Percentiles rank a stretch among this genome's conserved stretches.
phyloP scores from a whole-genome alignment of 2,797 vertebrate genomes.

The Takifugu ocellatus region DNA sequence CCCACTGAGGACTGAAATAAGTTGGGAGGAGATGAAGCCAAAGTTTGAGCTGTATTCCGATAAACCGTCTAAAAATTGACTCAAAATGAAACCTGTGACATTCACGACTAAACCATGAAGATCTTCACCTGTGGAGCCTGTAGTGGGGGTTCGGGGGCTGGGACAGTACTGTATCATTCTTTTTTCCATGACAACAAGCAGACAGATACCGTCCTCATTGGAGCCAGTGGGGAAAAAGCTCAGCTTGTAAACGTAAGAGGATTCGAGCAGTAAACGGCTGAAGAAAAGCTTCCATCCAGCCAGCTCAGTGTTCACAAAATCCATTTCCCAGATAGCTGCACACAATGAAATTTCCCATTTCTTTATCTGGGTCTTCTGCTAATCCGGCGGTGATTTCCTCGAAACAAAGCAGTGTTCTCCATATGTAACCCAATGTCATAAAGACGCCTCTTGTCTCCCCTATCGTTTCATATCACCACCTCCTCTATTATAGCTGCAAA shows the following conservation, averaged over 20 bases:
- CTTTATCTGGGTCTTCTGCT: slow-evolving; percentile 56
- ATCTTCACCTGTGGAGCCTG: background rate
- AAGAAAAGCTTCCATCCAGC: slow-evolving; percentile 43
- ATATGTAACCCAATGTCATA: slow-evolving; percentile 52
- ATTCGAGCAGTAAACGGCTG: slow-evolving; percentile 37
- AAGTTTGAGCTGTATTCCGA: too few species aligned
- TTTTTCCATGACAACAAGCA: background rate
- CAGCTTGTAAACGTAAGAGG: slow-evolving; percentile 43
- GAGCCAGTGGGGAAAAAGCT: slow-evolving; percentile 21
- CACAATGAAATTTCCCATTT: slow-evolving; percentile 55
- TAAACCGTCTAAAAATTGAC: too few species aligned
- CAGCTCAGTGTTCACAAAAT: slow-evolving; percentile 53
- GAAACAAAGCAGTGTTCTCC: slow-evolving; percentile 54
- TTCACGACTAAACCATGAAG: too few species aligned
- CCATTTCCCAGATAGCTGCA: slow-evolving; percentile 52
- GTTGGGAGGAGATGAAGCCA: too few species aligned
- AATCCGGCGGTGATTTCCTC: slow-evolving; percentile 56
- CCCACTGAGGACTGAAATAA: too few species aligned
- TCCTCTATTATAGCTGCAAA: slow-evolving; percentile 32
- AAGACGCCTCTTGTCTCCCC: slow-evolving; percentile 33
- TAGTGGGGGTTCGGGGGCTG: background rate
- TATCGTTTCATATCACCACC: slow-evolving; percentile 45
- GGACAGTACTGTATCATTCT: background rate
- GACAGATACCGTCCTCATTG: slow-evolving; percentile 12
- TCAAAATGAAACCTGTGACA: too few species aligned